These are phyloP conservation scores for Trinorchestia longiramus DNA, from an alignment of 1,140 invertebrate genomes.

Conservation along the genomic window DNA sequence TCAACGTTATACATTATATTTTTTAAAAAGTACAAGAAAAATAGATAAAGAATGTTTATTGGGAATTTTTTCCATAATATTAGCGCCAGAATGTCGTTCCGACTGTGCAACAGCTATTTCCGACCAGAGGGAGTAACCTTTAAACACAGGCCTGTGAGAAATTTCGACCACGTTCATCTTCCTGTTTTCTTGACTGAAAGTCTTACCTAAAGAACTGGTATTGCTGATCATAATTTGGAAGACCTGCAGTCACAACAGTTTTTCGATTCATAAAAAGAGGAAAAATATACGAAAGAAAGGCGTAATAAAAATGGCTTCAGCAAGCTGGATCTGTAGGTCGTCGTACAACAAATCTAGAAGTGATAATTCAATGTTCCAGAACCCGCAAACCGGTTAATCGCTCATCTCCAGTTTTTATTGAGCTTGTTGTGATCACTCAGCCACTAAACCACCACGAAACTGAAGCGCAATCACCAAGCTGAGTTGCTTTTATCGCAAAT, in stretches of 20 bases:
- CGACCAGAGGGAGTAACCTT: no score
- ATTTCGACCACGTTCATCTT: neutral
- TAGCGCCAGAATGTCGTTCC: no score
- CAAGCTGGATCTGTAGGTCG: neutral
- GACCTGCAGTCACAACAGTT: no score
- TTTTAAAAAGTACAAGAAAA: no score
- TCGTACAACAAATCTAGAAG: neutral
- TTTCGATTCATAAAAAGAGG: no score
- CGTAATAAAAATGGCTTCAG: neutral
- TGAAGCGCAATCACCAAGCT: neutral
- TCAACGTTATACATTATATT: no score
- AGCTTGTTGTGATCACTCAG: neutral
- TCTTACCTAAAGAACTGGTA: no score
- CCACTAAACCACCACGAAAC: neutral
- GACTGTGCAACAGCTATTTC: no score
- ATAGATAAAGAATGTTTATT: no score
- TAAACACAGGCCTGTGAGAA: no score
- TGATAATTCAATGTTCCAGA: neutral
- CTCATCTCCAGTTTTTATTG: neutral
- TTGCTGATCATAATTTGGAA: no score
- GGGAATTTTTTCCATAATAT: no score
- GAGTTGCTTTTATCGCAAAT: neutral
- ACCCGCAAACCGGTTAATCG: neutral
- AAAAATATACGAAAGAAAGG: neutral
- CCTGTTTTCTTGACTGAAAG: neutral